Evolutionary conservation across 2,888 invertebrate species (phyloP), one percentile per base, ranked within the genome.

Genomic region (Pandemis cinnamomeana): DNA sequence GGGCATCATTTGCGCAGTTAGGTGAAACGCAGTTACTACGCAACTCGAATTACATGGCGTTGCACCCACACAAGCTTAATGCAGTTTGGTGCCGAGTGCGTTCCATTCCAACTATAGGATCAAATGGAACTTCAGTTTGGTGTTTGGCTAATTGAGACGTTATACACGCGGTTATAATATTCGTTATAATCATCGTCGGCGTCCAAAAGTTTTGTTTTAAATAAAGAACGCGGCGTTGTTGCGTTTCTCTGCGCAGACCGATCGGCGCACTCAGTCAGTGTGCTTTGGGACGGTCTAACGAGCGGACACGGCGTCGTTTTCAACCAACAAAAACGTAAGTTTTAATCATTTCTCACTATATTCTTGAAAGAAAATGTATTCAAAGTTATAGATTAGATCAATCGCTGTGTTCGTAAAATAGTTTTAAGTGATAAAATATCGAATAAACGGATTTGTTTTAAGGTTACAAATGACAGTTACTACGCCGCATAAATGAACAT

Each of bases 11-110:
- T 83, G 80, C 83, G 83, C 80, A 83, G 82, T 85, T 83, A 76
- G 53, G 71, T 72, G 48, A 71, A 75, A 64, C 69, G 53, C 64
- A 66, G 67, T 61, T 73, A 72, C 72, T 76, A 74, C 80, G 77
- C 77, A 77, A 68, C 72, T 72, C 67, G 44, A 58, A 46, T 44
- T 70, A 55, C 20, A 63, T 58, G 53, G 53, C 72, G 67, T 62
- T 75, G 75, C 75, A 51, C 46, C 48, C 20, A 51, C 77, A 73
- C 75, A 10, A 64, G 62, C 15, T 63, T 63, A 86, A 80, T 87
- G 86, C 87, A 86, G 75, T 83, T 83, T 85, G 91, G 90, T 87
- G 82, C 88, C 77, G 86, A 90, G 90, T 92, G 92, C 92, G 90
- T 83, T 53, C 53, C 15, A n/a, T 20, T 83, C 82, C 83, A 82